Percentiles rank a stretch among this genome's conserved stretches.
phyloP scores from a whole-genome alignment of 2,888 invertebrate species.

The Cantharis lateralis region DNA sequence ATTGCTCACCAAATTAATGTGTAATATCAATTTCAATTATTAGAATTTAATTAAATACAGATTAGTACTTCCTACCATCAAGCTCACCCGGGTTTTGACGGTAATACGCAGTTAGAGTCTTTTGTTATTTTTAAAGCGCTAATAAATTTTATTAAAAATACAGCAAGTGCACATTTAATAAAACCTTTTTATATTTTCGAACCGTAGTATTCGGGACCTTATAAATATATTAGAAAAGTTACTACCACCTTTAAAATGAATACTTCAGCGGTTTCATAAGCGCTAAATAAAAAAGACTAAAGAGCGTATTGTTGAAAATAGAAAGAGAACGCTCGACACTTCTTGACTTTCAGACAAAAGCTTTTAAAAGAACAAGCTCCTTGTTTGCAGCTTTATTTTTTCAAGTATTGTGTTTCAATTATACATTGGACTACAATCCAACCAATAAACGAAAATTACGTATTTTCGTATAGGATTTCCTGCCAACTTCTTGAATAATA shows the following conservation, averaged over 20 bases:
- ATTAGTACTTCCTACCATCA: not conserved
- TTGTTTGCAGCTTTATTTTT: slow-evolving; percentile 19
- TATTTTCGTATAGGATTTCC: not conserved
- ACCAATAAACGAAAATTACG: not conserved
- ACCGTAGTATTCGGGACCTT: not conserved
- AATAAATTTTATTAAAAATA: not conserved
- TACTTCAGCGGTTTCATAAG: slow-evolving; percentile 14
- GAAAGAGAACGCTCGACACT: slow-evolving; percentile 17
- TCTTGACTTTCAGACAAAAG: slow-evolving; percentile 23
- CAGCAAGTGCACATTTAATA: not conserved
- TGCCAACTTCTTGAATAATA: not conserved
- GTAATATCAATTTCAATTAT: not conserved
- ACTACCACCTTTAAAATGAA: slow-evolving; percentile 12
- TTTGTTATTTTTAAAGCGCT: not conserved
- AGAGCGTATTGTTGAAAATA: slow-evolving; percentile 19
- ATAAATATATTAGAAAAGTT: slow-evolving; percentile 19
- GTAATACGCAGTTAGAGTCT: not conserved
- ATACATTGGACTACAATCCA: slow-evolving; percentile 10
- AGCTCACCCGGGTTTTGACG: not conserved
- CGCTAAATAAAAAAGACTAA: slow-evolving; percentile 18
- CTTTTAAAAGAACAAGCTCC: slow-evolving; percentile 24
- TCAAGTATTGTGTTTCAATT: slow-evolving; percentile 11
- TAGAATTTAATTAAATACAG: not conserved
- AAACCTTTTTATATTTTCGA: not conserved
- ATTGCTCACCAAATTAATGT: not conserved